Base-by-base conservation (phyloP, 2,113 vertebrate genomes). In the Calidris pygmaea region DNA sequence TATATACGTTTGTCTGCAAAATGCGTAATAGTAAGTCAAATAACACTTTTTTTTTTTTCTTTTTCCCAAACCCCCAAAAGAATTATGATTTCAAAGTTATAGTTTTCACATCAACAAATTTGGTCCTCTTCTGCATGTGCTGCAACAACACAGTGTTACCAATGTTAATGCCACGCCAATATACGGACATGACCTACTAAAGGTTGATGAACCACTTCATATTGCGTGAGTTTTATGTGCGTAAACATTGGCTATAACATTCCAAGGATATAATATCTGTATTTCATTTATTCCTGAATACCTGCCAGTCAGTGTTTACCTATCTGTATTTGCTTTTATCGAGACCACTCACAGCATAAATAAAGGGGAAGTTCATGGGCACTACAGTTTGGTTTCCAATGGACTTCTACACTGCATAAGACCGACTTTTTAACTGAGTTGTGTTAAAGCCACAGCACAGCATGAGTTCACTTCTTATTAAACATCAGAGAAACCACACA, bases 401-500 rank as follows among this genome's bases (percentile, higher is more conserved):
- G 67, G 85, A 70, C 35, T 87, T 70, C 35, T n/a, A 58, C 29
- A n/a, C 23, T 7, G 5, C 60, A 34, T 43, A 0, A 0, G 52
- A 81, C 7, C 59, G 59, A 74, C 60, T 78, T 94, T 86, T 89
- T 29, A 89, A 74, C 63, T 0, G 7, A 65, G 47, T 14, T 77
- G 45, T 6, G 10, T 58, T 74, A 86, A 93, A 93, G 63, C 62
- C 88, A 86, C 79, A 81, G 80, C 65, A 74, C 50, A 71, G 83
- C 65, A 59, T 3, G 76, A 90, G 29, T 59, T 92, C 73, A 70
- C 47, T 86, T 76, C 63, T 77, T 77, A 87, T 74, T 47, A 87
- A 93, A 91, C 47, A 89, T 86, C 76, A 92, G 50, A 95, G 76
- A 74, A 97, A 75, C 68, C 83, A 89, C 92, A 72, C 56, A 90